phyloP scores from a whole-genome alignment of 2,888 invertebrate genomes.

The Diloba caeruleocephala region DNA sequence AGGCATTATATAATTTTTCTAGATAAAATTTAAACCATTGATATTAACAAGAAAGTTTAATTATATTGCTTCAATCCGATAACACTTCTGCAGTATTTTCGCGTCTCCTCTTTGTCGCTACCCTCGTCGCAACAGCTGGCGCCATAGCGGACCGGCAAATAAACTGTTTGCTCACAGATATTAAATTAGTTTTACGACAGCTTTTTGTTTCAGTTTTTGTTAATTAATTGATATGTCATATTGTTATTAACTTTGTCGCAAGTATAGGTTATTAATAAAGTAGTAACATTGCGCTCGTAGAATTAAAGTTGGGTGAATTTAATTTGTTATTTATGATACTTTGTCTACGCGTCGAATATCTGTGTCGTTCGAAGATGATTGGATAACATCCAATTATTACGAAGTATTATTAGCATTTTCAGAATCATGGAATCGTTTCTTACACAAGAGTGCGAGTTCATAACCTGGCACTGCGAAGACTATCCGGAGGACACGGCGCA shows the following conservation, averaged over 20 bases:
- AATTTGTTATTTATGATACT: slow-evolving; percentile 3
- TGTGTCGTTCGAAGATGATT: too few species aligned
- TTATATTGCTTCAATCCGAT: not conserved
- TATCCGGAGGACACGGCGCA: too few species aligned
- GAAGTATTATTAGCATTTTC: too few species aligned
- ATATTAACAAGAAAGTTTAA: too few species aligned
- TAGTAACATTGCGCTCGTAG: slow-evolving; percentile 3
- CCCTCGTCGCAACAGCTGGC: slow-evolving; percentile 75
- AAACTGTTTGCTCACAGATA: slow-evolving; percentile 72
- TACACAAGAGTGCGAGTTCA: too few species aligned
- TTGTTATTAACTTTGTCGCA: slow-evolving; percentile 40
- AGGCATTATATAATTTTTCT: too few species aligned
- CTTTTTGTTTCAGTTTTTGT: slow-evolving; percentile 65
- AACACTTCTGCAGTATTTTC: slow-evolving; percentile 44
- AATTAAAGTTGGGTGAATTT: not conserved
- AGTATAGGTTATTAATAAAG: slow-evolving; percentile 32
- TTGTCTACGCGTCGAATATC: too few species aligned
- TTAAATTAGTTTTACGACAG: slow-evolving; percentile 71
- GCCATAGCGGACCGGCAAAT: slow-evolving; percentile 69
- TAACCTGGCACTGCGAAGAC: too few species aligned
- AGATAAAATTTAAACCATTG: too few species aligned
- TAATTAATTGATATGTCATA: slow-evolving; percentile 64
- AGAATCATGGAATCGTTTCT: too few species aligned
- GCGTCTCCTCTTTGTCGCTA: slow-evolving; percentile 50
- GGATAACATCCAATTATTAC: too few species aligned